Percentiles rank a stretch among this genome's conserved stretches.
phyloP scores from a whole-genome alignment of 1,140 invertebrate species.

The Pentalonia nigronervosa region DNA sequence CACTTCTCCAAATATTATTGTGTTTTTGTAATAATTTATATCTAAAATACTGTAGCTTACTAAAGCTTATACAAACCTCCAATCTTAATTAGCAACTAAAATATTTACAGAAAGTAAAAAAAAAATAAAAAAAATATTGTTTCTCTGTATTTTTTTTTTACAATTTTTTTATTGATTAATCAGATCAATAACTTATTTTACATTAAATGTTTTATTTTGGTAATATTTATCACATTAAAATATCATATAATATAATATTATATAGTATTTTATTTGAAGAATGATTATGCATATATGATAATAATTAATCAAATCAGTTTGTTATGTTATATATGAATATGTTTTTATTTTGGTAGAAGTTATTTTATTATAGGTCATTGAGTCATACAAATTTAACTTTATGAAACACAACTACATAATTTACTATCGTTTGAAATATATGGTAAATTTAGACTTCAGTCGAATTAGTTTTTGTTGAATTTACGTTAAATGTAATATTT shows the following conservation, averaged over 20 bases:
- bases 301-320: not conserved
- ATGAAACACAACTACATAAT: not conserved
- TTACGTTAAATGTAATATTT: not conserved
- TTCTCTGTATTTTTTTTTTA: not conserved
- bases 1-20: not conserved
- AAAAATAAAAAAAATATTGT: not conserved
- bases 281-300: not conserved
- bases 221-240: too few relatives aligned
- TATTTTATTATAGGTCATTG: not conserved
- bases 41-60: not conserved
- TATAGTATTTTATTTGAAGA: not conserved
- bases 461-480: not conserved
- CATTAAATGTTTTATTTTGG: too few relatives aligned
- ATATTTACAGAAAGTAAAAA: not conserved
- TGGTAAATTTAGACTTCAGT: not conserved
- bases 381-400: not conserved
- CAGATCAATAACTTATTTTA: not conserved
- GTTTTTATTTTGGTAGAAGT: not conserved
- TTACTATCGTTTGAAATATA: not conserved
- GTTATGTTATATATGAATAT: not conserved
- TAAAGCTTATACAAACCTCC: not conserved
- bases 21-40: not conserved
- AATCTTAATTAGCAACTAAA: not conserved
- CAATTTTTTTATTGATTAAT: not conserved
- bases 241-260: too few relatives aligned